Evolutionary conservation across 2,797 vertebrate genomes (phyloP).

Genomic region (Poeciliopsis presidionis): DNA sequence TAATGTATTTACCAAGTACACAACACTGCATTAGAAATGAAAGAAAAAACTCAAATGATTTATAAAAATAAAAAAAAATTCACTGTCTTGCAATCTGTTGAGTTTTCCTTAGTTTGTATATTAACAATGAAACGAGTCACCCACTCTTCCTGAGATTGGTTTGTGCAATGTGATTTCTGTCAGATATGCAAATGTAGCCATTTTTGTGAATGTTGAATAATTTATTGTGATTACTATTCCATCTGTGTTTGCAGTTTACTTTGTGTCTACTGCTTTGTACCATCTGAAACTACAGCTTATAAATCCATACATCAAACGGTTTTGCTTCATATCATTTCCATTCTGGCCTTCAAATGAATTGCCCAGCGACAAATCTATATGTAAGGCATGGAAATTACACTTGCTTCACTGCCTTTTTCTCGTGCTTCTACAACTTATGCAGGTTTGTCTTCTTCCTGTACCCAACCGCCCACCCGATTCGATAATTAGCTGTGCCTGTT

Average conservation of each 20-base stretch:
- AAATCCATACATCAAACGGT: not conserved
- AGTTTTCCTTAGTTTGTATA: not conserved
- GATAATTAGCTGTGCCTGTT: constrained; percentile 47
- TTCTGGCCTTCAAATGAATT: not conserved
- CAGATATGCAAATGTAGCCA: not conserved
- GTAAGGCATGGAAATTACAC: not conserved
- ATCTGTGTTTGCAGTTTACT: not conserved
- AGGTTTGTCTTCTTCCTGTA: constrained; percentile 19
- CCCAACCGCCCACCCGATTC: constrained; percentile 27
- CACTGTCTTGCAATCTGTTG: not conserved
- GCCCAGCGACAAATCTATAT: not conserved
- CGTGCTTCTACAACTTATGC: not conserved
- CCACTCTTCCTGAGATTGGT: not conserved
- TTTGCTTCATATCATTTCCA: not conserved
- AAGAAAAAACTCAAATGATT: not conserved
- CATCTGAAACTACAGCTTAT: not conserved
- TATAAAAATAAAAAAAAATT: not conserved
- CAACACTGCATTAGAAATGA: not conserved
- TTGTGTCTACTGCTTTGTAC: not conserved
- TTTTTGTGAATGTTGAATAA: not conserved
- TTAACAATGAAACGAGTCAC: not conserved
- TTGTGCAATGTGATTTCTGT: not conserved
- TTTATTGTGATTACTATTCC: constrained; percentile 6
- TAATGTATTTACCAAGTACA: not conserved
- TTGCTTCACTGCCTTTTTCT: not conserved